phyloP scores from a whole-genome alignment of 2,113 vertebrate genomes.

The Aldabrachelys gigantea region DNA sequence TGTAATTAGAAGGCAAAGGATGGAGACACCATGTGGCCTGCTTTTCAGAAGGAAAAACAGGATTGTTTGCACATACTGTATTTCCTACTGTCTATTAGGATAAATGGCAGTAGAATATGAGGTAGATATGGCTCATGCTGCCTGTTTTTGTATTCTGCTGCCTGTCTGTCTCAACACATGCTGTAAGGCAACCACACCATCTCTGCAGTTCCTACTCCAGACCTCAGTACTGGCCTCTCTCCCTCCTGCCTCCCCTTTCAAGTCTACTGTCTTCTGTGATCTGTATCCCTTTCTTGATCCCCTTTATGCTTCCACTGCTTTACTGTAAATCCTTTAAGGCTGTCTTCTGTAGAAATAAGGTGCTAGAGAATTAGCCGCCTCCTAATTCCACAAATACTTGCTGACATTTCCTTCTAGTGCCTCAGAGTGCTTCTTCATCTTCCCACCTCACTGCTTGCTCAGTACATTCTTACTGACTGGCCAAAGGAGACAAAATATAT shows the following conservation, averaged over 20 bases:
- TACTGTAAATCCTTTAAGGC: background rate
- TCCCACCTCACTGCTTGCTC: background rate
- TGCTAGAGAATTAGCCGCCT: background rate
- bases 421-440: background rate
- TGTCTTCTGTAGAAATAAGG: background rate
- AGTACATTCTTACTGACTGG: background rate
- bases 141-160: background rate
- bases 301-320: background rate
- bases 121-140: background rate
- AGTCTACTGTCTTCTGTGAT: background rate
- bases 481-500: background rate
- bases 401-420: background rate
- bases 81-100: background rate
- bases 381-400: background rate
- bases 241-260: background rate
- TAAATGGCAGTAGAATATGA: slow-evolving; percentile 16
- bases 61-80: background rate
- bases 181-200: background rate
- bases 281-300: background rate
- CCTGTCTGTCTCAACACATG: background rate
- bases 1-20: background rate
- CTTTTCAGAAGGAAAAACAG: background rate
- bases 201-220: background rate
- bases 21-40: background rate
- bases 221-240: background rate